Conservation (phyloP, 2,888 invertebrate genomes). For the Lasioglossum pauxillum region DNA sequence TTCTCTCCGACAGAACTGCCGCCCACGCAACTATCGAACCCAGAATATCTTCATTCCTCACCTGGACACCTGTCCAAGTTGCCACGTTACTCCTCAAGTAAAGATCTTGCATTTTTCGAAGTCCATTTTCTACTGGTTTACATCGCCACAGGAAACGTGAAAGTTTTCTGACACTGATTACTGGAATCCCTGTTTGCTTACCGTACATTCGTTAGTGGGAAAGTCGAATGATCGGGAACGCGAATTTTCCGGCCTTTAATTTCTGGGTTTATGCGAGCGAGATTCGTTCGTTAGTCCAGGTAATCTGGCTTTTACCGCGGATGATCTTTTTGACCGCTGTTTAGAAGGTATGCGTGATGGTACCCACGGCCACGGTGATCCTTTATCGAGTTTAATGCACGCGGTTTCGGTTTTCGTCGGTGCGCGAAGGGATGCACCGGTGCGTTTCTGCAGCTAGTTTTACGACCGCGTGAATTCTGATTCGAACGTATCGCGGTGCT, state of each 20-base stretch:
- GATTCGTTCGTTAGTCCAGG: background rate
- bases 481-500: background rate
- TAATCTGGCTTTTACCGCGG: background rate
- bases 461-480: background rate
- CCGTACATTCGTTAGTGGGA: background rate
- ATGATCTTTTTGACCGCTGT: background rate
- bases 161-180: background rate
- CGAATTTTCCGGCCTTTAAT: background rate
- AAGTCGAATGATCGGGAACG: background rate
- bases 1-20: background rate
- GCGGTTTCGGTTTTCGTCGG: slow-evolving; percentile 7
- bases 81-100: background rate
- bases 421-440: background rate
- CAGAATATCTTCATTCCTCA: background rate
- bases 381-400: background rate
- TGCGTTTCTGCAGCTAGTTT: background rate
- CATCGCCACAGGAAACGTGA: background rate
- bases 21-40: background rate
- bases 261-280: background rate
- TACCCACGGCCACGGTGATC: background rate
- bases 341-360: background rate
- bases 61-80: background rate
- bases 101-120: background rate
- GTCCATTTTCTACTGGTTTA: background rate
- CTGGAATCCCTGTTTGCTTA: background rate